Evolutionary conservation across 2,888 invertebrate species (phyloP), one percentile per base, ranked within the genome.

Genomic region (Venustoraphidia nigricollis): DNA sequence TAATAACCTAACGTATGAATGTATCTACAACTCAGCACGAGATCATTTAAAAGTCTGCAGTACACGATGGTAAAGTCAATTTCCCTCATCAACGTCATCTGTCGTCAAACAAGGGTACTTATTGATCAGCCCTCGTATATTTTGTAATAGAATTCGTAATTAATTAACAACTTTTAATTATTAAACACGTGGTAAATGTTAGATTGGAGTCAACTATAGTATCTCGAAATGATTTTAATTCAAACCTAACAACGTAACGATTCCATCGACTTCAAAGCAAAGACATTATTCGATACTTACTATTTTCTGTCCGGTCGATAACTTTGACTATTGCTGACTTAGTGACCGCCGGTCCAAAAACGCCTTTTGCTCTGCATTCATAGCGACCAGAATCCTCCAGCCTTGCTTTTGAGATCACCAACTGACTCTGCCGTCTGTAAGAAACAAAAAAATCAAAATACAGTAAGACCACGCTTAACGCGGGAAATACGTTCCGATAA

Each of bases 301-400:
- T 17, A n/a, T 42, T 42, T 4, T 42, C 42, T 5, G 11, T 42
- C 9, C 10, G 10, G 2, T 14, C 34, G 9, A 11, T 17, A n/a
- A 37, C 43, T 36, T 38, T 36, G 11, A 47, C 43, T 38, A 40
- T 36, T 10, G 42, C 43, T 17, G 47, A 47, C 17, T 47, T 47
- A n/a, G 47, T 47, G 36, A 43, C 41, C 11, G 47, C 9, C 34
- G 43, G 42, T n/a, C 47, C 47, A 17, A 43, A 34, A 8, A 47
- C 47, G 8, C 47, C 47, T 9, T 43, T 14, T 6, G 42, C 47
- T 43, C 13, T 42, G 34, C 47, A 47, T 34, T 42, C 47, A 13
- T 47, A 47, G 8, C 40, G 47, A 3, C 47, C 47, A 13, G 47
- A 42, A 10, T 47, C 47, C 38, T 47, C 47, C 10, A 37, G 11